Evolutionary conservation across 2,888 invertebrate species (phyloP), one percentile per base, ranked within the genome.

Genomic region (Drosophila putrida): DNA sequence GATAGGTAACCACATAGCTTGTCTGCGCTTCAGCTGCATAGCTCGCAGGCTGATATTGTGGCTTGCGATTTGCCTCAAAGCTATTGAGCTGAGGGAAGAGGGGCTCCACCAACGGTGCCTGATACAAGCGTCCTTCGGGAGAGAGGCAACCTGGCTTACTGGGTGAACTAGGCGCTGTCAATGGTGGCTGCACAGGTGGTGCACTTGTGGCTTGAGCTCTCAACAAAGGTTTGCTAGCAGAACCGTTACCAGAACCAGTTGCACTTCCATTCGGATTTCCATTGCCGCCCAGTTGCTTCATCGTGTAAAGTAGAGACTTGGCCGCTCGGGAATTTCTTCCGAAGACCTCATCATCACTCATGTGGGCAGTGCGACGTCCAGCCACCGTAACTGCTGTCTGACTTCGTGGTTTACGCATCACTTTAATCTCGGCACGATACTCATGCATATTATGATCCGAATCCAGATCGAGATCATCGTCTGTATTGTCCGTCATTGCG

Each of bases 391-490:
- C 95, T 36, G 96, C 96, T 74, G 95, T 94, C 87, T 96, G 96
- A 65, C 95, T 94, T 66, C 95, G 94, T 0, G 96, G 96, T 0
- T 95, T 96, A 53, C 94, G 93, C 96, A 96, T 96, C n/a, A 96
- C 96, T 86, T 94, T 95, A 51, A 95, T 95, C 69, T 95, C 95
- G 47, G 95, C 95, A 63, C 93, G 93, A 88, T 95, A 95, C 90
- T 95, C 95, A 13, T 93, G 94, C 38, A 94, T 90, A 68, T 92
- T 92, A n/a, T 82, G 81, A 60, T 92, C 93, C 27, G 93, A 92
- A 44, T 92, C 93, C 46, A 91, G 71, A 38, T 92, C 93, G 35
- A 91, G 87, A 57, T 91, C 88, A 47, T 91, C 91, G 49, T 92
- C 92, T 1, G 88, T 88, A 13, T 89, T 88, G 60, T 90, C 89